Evolutionary conservation across 2,113 vertebrate genomes (phyloP).

Genomic region (Seriola dumerili): DNA sequence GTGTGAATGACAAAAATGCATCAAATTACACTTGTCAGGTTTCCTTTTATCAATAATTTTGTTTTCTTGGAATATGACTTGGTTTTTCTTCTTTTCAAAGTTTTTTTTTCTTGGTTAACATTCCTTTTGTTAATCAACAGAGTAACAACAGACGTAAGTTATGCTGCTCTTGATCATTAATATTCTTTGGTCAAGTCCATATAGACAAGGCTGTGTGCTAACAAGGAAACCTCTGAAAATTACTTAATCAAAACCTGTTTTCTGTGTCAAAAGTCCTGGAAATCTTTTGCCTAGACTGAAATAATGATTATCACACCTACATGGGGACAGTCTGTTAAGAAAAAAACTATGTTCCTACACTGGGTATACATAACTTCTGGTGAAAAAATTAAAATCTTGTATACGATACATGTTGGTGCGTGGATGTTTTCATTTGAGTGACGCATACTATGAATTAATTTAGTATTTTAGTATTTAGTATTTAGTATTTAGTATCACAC

Average conservation of each 20-base stretch:
- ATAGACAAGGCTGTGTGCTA: constrained; percentile 17
- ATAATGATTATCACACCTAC: constrained; percentile 8
- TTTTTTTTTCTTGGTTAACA: background rate
- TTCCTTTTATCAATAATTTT: constrained; percentile 3
- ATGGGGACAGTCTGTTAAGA: background rate
- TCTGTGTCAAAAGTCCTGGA: background rate
- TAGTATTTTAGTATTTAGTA: too few relatives aligned
- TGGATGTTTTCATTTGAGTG: too few relatives aligned
- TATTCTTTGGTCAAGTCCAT: constrained; percentile 36
- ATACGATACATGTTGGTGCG: too few relatives aligned
- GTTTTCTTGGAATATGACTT: constrained; percentile 3
- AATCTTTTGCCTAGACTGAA: background rate
- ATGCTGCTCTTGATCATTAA: constrained; percentile 38
- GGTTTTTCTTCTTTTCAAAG: background rate
- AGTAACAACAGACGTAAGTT: constrained; percentile 14
- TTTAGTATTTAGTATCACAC: too few relatives aligned
- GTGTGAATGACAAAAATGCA: constrained; percentile 11
- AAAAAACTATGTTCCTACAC: too few relatives aligned
- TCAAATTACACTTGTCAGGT: constrained; percentile 30
- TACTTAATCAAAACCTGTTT: background rate
- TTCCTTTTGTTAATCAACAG: constrained; percentile 9
- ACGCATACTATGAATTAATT: too few relatives aligned
- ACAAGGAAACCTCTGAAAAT: constrained; percentile 4
- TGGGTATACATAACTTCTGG: too few relatives aligned
- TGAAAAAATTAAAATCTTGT: too few relatives aligned